Evolutionary conservation across 2,888 invertebrate species (phyloP).

Genomic region (Fragum fragum): DNA sequence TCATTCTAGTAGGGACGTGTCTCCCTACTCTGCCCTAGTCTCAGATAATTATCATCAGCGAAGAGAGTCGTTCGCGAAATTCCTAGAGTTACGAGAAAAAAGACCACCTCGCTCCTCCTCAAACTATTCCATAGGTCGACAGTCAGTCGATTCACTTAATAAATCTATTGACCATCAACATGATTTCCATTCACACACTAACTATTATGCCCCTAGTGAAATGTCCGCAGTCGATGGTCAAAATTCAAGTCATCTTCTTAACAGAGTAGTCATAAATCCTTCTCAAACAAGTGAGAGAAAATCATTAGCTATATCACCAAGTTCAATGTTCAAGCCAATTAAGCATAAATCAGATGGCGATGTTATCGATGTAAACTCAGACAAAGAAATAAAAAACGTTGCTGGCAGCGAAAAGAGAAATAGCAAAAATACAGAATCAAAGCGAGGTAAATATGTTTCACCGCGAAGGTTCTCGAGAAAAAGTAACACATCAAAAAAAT

Average conservation of each 20-base stretch:
- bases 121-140: constrained; percentile 8
- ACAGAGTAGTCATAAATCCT: not conserved
- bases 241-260: not conserved
- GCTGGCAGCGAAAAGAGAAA: not conserved
- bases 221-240: not conserved
- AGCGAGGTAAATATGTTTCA: constrained; percentile 41
- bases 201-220: not conserved
- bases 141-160: not conserved
- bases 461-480: constrained; percentile 45
- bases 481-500: constrained; percentile 47
- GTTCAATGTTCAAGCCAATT: constrained; percentile 3
- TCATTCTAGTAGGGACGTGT: constrained; percentile 28
- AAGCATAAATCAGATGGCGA: not conserved
- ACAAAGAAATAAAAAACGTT: not conserved
- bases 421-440: not conserved
- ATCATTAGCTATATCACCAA: not conserved
- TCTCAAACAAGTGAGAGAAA: not conserved
- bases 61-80: constrained; percentile 52
- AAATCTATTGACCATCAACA: not conserved
- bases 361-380: not conserved
- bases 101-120: constrained; percentile 42
- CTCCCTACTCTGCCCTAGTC: constrained; percentile 4
- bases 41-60: constrained; percentile 29
- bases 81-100: constrained; percentile 44
- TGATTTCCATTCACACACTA: not conserved